Percentiles rank a stretch among this genome's conserved stretches.
phyloP scores from a whole-genome alignment of 2,113 vertebrate species.

The Cairina moschata region DNA sequence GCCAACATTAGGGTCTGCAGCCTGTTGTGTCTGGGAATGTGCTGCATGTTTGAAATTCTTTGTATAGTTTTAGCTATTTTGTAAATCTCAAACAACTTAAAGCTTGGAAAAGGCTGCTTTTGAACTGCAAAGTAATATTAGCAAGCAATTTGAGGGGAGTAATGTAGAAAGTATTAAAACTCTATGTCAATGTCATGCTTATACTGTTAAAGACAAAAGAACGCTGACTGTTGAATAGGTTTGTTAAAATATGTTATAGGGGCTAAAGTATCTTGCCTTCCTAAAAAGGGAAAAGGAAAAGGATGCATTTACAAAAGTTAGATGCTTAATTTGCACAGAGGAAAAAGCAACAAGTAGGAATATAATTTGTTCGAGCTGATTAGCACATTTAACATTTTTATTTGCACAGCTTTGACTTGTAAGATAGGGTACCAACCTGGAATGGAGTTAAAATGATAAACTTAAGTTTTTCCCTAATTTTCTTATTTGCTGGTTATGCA shows the following conservation, averaged over 20 bases:
- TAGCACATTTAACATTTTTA: neutral
- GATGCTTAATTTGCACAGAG: neutral
- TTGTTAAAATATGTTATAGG: neutral
- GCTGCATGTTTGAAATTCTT: neutral
- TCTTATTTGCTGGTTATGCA: neutral
- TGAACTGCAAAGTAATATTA: neutral
- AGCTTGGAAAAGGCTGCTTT: neutral
- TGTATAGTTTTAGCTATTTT: neutral
- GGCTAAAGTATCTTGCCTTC: neutral
- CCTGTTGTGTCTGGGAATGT: neutral
- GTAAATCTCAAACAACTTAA: neutral
- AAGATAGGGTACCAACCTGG: neutral
- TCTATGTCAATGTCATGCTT: too few species aligned
- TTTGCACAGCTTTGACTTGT: neutral
- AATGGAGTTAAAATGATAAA: neutral
- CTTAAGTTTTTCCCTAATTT: neutral
- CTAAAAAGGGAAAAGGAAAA: neutral
- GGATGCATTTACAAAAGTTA: neutral
- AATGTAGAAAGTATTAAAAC: neutral
- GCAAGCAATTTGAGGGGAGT: neutral
- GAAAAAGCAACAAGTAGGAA: neutral
- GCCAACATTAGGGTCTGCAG: neutral
- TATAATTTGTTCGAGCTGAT: neutral
- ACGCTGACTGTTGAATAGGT: neutral
- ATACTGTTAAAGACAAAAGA: neutral